Evolutionary conservation across 2,888 invertebrate species (phyloP), one percentile per base, ranked within the genome.

Genomic region (Camptogramma bilineatum): DNA sequence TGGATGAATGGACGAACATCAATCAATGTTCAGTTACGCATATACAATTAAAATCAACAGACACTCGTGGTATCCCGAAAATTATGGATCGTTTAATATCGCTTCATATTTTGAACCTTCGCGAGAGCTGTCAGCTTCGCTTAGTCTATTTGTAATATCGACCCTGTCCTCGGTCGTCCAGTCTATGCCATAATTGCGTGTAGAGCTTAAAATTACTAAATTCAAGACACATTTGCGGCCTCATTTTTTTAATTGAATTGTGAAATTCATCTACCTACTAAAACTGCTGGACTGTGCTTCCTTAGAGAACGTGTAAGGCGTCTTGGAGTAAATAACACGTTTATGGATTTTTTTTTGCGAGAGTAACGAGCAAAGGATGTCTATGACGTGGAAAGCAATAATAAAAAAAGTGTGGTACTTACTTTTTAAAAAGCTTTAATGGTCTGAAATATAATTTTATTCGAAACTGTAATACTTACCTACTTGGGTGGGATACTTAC

Each of bases 1-100:
- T 73, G 77, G 78, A 83, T 78, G 80, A 81, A 82, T 82, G 78
- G 71, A 72, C 69, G 70, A 73, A 73, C 79, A 83, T 82, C 81
- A 80, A 83, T 84, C 84, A 83, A 78, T 77, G 80, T 79, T 77
- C 77, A 77, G 76, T 76, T 76, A 73, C 76, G 74, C 52, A 68
- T 53, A 56, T 46, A 66, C 66, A 59, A 70, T 71, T 70, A 70
- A 71, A 71, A 68, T 68, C 28, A 51, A 61, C n/a, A 21, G n/a
- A 56, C 39, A 34, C 64, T 46, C 61, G 60, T 53, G 59, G 58
- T 51, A 10, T 57, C 18, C 54, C 50, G 51, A 56, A 62, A 53
- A 44, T 62, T 39, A 18, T 39, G 57, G 24, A 34, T 16, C 24
- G 39, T 39, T 16, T 44, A 44, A 42, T 50, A 50, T 10, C 17